Base-by-base conservation (phyloP, 2,113 vertebrate genomes). In the Ptyas mucosa region DNA sequence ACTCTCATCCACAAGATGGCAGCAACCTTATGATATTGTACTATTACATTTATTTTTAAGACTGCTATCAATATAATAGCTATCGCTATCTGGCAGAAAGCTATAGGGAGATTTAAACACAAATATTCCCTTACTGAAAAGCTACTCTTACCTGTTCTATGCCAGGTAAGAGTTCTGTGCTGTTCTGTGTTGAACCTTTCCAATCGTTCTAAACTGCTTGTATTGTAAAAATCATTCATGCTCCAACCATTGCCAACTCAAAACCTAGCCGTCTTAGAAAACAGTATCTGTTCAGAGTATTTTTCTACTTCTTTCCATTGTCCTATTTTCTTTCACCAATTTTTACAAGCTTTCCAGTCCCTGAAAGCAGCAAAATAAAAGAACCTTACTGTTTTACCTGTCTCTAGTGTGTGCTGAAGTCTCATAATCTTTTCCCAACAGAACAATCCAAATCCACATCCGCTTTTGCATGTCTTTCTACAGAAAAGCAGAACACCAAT, bases 1-100 rank as follows among this genome's bases (percentile, higher is more conserved):
- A 9, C 46, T 75, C 23, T 92, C 6, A 39, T 6, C 88, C 93
- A 87, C 88, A 55, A 87, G 93, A 89, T 89, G 93, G 91, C 93
- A 90, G 87, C 81, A 92, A 14, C 3, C 24, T 29, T 2, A 75
- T 87, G 86, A 39, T 54, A 12, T 18, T 55, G 54, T 55, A 55
- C 29, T n/a, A 14, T 29, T 43, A 29, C n/a, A 2, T 29, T 51
- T 87, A 90, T 21, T 23, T 55, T 89, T 61, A 24, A 58, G 29
- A 53, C 18, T 8, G 29, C 46, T 61, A 23, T 24, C 21, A 61
- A 86, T 8, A 3, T 21, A 29, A 46, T 58, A 49, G 43, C 86
- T 58, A 29, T 51, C 26, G 54, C 54, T 87, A 46, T 85, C 57
- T 49, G n/a, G 46, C 39, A 75, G 61, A 23, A 11, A 43, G 54